Base-by-base conservation (phyloP, 2,888 invertebrate genomes). In the Apoda limacodes region DNA sequence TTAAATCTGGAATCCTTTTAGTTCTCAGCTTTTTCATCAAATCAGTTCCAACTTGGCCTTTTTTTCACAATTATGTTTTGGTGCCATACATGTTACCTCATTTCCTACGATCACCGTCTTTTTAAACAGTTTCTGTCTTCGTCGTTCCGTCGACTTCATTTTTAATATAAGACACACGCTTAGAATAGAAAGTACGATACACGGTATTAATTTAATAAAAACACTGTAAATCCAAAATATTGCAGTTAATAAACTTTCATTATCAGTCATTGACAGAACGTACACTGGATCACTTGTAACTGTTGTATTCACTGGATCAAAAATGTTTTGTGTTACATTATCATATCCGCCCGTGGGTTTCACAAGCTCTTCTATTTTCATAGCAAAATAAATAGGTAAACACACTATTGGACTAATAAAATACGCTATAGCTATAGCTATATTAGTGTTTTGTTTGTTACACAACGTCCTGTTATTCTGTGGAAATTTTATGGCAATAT, bases 181-280 rank as follows among this genome's bases (percentile, higher is more conserved):
- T 43, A 93, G 76, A 48, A 92, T 86, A 1, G 95, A 95, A 27
- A 97, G 70, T 15, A 93, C 88, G 51, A 93, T 81, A 66, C 96
- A 96, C 1, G 97, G 97, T 48, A 95, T 88, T 28, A 97, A 80
- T 72, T 97, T 97, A 46, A 96, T 89, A 35, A 96, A 87, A 20
- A 95, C 92, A 59, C 95, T 91, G 69, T 96, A 96, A 50, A 95
- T 88, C 88, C 93, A 93, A 60, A 94, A 92, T 66, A 93, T 95
- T 11, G 91, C 83, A 28, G 84, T 85, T 39, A 87, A 70, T 29
- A 88, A 67, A 13, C 81, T 71, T 50, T 82, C 83, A 52, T 87
- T 86, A 42, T 81, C 83, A 40, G 88, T 89, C 61, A 88, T 83
- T 31, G 80, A 81, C 7, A 92, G 82, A 19, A 83, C 82, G 60